phyloP scores from a whole-genome alignment of 2,797 vertebrate genomes.

The Spatula clypeata region DNA sequence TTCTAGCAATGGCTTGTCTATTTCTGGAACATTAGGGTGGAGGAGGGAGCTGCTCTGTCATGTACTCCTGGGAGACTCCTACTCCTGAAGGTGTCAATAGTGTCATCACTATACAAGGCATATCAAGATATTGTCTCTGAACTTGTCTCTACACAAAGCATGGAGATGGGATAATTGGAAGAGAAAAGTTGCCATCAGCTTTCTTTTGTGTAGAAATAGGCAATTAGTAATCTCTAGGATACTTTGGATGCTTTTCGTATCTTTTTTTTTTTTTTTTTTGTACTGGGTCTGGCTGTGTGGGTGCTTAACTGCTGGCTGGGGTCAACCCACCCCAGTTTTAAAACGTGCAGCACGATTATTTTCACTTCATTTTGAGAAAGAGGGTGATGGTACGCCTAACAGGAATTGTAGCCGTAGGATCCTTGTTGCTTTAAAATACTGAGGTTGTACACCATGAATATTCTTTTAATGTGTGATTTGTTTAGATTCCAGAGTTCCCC shows the following conservation, averaged over 20 bases:
- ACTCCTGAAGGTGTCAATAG: slow-evolving; percentile 64
- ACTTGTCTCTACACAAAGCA: background rate
- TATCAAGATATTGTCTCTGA: slow-evolving; percentile 1
- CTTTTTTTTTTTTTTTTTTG: background rate
- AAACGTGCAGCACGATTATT: background rate
- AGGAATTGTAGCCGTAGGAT: background rate
- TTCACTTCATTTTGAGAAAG: background rate
- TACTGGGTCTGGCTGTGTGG: background rate
- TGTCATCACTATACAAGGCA: slow-evolving; percentile 28
- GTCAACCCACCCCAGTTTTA: background rate
- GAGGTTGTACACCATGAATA: background rate
- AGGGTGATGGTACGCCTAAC: background rate
- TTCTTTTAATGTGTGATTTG: background rate
- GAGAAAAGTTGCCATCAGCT: background rate
- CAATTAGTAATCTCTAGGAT: background rate
- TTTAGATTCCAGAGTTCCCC: background rate
- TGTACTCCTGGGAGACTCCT: slow-evolving; percentile 72
- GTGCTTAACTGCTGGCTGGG: background rate
- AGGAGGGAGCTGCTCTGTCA: slow-evolving; percentile 71
- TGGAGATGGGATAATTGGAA: background rate
- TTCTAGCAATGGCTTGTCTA: slow-evolving; percentile 70
- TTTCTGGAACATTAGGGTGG: slow-evolving; percentile 69
- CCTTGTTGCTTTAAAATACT: background rate
- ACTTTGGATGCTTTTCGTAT: background rate
- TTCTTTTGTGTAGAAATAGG: background rate